These are phyloP conservation scores for Metridium senile DNA, from an alignment of 92 coral and sea anemone species.

Conservation along the genomic window DNA sequence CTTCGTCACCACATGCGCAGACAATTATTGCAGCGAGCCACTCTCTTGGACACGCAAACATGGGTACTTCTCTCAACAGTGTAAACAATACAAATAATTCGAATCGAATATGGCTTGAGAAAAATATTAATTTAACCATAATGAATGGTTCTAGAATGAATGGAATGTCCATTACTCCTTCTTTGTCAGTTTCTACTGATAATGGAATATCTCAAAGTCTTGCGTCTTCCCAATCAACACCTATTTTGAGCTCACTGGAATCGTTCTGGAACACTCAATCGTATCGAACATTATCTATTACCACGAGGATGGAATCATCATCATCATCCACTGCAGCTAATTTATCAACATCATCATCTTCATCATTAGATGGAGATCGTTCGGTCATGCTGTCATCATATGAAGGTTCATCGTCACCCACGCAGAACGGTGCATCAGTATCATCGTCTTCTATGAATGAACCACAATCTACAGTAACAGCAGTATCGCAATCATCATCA, in stretches of 20 bases:
- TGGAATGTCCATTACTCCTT: background rate
- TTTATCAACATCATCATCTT: background rate
- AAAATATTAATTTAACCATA: background rate
- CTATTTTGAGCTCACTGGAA: background rate
- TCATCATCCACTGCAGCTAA: background rate
- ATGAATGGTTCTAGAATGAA: background rate
- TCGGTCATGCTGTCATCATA: background rate
- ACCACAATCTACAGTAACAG: background rate
- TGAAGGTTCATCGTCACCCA: background rate
- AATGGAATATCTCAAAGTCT: background rate
- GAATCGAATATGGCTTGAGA: background rate
- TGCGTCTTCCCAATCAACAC: background rate
- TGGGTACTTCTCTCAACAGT: background rate
- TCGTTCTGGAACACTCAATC: background rate
- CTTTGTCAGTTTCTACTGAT: background rate
- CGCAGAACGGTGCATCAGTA: background rate
- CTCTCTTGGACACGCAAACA: background rate
- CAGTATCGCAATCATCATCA: background rate
- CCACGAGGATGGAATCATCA: background rate
- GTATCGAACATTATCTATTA: background rate
- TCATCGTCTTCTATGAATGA: background rate
- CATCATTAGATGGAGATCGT: no score
- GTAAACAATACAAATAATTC: background rate
- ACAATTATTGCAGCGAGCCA: background rate
- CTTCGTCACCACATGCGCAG: background rate